Conservation (phyloP, 2,797 vertebrate species). For the Bovichtus diacanthus region DNA sequence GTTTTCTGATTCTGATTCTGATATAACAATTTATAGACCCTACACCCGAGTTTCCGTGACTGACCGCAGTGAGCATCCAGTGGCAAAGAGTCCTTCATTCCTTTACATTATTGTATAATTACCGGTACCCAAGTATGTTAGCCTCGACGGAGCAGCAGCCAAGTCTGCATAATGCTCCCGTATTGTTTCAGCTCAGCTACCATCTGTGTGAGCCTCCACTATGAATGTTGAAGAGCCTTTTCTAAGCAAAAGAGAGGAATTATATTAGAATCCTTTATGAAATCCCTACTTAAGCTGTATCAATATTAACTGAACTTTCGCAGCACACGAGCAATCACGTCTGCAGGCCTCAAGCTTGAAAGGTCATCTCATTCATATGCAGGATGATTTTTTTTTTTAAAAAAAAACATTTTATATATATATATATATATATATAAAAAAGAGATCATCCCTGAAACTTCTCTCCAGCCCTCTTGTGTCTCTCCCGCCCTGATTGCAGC, state of each 20-base stretch:
- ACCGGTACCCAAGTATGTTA: neutral
- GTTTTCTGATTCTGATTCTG: too few species aligned
- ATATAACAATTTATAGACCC: neutral
- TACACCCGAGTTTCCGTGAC: neutral
- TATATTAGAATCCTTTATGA: conserved; percentile 24
- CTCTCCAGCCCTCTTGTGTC: neutral
- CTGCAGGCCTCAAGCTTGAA: neutral
- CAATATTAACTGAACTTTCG: conserved; percentile 38
- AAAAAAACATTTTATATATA: too few species aligned
- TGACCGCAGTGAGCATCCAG: neutral
- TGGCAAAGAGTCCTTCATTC: neutral
- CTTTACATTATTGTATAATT: conserved; percentile 4
- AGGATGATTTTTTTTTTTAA: too few species aligned
- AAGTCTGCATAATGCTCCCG: neutral
- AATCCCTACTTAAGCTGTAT: conserved; percentile 14
- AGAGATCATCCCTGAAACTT: conserved; percentile 12
- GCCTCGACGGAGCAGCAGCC: conserved; percentile 2
- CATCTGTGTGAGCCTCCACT: neutral
- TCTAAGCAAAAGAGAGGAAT: conserved; percentile 1
- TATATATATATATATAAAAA: conserved; percentile 1
- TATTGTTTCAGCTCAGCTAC: neutral
- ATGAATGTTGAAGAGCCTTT: conserved; percentile 2
- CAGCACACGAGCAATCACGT: conserved; percentile 12
- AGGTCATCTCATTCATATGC: conserved; percentile 12
- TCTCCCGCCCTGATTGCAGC: conserved; percentile 19